Conservation (phyloP, 23 tunicate species). For the Diplosoma virens region DNA sequence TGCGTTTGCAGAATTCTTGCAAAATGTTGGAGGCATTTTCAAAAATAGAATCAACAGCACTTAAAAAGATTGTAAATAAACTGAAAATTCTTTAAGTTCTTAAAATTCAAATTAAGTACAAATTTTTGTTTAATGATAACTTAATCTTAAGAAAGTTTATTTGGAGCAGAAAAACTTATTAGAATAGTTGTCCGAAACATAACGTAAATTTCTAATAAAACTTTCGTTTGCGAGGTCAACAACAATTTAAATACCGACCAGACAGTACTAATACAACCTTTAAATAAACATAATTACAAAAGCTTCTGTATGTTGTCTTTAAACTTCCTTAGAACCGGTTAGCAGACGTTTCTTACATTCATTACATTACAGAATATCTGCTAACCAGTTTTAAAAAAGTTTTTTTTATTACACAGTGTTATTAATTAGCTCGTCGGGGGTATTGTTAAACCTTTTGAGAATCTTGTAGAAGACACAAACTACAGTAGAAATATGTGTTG, state of each 20-base stretch:
- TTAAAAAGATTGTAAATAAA: not conserved
- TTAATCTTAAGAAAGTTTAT: slow-evolving; percentile 1
- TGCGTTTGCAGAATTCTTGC: not conserved
- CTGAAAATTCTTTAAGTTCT: not conserved
- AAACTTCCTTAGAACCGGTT: slow-evolving; percentile 1
- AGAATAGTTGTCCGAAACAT: not conserved
- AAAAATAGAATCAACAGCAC: not conserved
- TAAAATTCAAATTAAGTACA: slow-evolving; percentile 4
- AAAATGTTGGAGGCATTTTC: not conserved
- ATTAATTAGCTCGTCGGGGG: too few species aligned
- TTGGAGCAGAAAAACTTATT: slow-evolving; percentile 4
- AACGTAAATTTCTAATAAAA: not conserved
- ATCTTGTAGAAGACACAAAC: too few species aligned
- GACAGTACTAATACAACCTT: slow-evolving; percentile 12
- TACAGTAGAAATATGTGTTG: too few species aligned
- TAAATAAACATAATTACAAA: not conserved
- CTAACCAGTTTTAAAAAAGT: too few species aligned
- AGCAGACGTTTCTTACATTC: slow-evolving; percentile 8
- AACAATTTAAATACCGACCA: slow-evolving; percentile 12
- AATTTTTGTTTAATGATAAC: slow-evolving; percentile 8
- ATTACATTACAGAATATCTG: too few species aligned
- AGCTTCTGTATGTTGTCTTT: slow-evolving; percentile 3
- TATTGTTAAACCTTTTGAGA: too few species aligned
- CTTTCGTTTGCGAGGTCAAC: slow-evolving; percentile 1
- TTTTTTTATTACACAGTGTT: too few species aligned